These are phyloP conservation scores for Cygnus buccinator DNA, from an alignment of 2,113 vertebrate genomes.

Conservation along the genomic window DNA sequence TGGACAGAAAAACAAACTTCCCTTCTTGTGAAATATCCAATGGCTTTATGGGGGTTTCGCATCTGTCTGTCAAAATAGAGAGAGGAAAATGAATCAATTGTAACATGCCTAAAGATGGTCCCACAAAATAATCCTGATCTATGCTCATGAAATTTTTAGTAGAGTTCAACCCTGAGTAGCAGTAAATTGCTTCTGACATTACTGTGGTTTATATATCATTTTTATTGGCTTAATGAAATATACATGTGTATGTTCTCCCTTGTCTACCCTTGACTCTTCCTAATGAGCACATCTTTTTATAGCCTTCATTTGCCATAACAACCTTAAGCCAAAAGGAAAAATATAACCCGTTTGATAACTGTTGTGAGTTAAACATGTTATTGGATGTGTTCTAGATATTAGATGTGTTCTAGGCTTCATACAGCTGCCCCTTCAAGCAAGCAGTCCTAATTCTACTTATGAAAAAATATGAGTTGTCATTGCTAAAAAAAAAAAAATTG, in stretches of 20 bases:
- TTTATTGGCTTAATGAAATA: conserved; percentile 52
- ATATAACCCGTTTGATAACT: background rate
- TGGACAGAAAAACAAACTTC: background rate
- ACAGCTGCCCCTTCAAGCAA: background rate
- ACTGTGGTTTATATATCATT: conserved; percentile 16
- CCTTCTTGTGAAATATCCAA: background rate
- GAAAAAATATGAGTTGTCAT: background rate
- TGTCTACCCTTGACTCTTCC: conserved; percentile 7
- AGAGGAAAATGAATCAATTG: conserved; percentile 44
- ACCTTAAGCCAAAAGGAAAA: background rate
- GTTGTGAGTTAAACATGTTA: background rate
- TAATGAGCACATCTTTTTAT: background rate
- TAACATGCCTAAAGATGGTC: background rate
- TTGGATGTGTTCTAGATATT: background rate
- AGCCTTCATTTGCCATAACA: background rate
- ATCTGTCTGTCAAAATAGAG: background rate
- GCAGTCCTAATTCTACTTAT: background rate
- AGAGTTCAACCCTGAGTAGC: background rate
- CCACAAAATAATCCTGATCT: conserved; percentile 34
- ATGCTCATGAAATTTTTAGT: conserved; percentile 56
- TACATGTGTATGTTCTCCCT: background rate
- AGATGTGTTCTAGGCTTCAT: background rate
- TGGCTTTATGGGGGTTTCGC: background rate
- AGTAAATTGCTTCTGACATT: conserved; percentile 54
- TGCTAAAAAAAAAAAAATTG: background rate